Evolutionary conservation across 2,888 invertebrate genomes (phyloP).

Genomic region (Cantharis flavilabris): DNA sequence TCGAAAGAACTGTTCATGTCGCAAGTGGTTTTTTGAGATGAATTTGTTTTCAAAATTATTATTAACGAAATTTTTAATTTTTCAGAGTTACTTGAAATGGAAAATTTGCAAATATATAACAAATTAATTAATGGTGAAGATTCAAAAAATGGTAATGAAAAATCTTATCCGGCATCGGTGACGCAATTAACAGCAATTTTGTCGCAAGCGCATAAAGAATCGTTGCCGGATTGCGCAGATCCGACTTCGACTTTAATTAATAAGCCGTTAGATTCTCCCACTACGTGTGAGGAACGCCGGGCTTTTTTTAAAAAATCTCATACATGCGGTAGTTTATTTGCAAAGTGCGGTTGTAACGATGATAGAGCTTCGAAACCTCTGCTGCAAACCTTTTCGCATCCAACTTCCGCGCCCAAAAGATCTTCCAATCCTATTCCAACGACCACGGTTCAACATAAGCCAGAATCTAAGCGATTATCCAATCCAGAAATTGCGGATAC

Average conservation of each 20-base stretch:
- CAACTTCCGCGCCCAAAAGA: conserved; percentile 16
- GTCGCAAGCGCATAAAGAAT: conserved; percentile 44
- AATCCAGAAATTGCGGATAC: conserved; percentile 36
- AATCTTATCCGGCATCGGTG: conserved; percentile 40
- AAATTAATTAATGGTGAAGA: not conserved
- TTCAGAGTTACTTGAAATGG: not conserved
- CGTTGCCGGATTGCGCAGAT: conserved; percentile 35
- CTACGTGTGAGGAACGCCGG: conserved; percentile 19
- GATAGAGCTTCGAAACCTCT: conserved; percentile 30
- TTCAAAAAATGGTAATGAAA: not conserved
- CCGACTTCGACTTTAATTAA: conserved; percentile 17
- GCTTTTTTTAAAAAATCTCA: conserved; percentile 44
- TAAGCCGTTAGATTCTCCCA: conserved; percentile 14
- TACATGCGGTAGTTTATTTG: conserved; percentile 56
- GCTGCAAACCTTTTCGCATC: conserved; percentile 35
- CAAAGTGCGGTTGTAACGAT: conserved; percentile 53
- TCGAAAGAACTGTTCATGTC: not conserved
- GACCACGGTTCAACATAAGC: not conserved
- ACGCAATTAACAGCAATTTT: conserved; percentile 43
- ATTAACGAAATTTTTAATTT: not conserved
- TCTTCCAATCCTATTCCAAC: conserved; percentile 27
- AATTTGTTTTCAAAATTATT: not conserved
- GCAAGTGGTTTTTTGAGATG: not conserved
- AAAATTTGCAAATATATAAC: not conserved
- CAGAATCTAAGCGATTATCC: conserved; percentile 34